phyloP scores from a whole-genome alignment of 1,140 invertebrate genomes.

The Caenorhabditis inopinata region DNA sequence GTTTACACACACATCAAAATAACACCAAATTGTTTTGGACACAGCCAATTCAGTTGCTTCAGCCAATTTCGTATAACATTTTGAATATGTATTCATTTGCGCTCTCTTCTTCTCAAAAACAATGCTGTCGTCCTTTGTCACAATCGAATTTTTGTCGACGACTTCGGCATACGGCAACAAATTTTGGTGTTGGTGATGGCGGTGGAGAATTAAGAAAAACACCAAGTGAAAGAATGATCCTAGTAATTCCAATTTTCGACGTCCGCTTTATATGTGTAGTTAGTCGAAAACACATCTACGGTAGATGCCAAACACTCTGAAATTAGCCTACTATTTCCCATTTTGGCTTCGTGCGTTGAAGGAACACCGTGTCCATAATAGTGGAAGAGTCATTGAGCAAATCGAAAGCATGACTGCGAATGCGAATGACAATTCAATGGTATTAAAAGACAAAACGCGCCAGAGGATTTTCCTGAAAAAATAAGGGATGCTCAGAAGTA shows the following conservation, averaged over 20 bases:
- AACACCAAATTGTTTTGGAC: slow-evolving; percentile 25
- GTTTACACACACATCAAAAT: slow-evolving; percentile 27
- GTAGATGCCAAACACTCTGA: slow-evolving; percentile 22
- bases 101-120: slow-evolving; percentile 28
- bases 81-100: slow-evolving; percentile 30
- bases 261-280: slow-evolving; percentile 29
- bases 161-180: not conserved
- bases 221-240: not conserved
- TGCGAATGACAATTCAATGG: slow-evolving; percentile 31
- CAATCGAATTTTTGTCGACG: slow-evolving; percentile 6
- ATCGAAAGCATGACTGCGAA: slow-evolving; percentile 29
- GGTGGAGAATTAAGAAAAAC: too few species aligned
- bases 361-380: slow-evolving; percentile 25
- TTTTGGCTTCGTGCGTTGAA: not conserved
- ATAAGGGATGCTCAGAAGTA: not conserved
- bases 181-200: not conserved
- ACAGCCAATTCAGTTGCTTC: not conserved
- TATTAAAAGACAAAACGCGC: slow-evolving; percentile 19
- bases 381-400: slow-evolving; percentile 30
- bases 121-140: not conserved
- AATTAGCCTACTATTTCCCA: slow-evolving; percentile 11
- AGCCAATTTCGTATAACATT: slow-evolving; percentile 31
- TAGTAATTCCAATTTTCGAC: slow-evolving; percentile 31
- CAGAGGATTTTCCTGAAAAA: not conserved
- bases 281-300: slow-evolving; percentile 26